Base-by-base conservation (phyloP, 2,797 vertebrate genomes). In the Sebastes hubbsi region DNA sequence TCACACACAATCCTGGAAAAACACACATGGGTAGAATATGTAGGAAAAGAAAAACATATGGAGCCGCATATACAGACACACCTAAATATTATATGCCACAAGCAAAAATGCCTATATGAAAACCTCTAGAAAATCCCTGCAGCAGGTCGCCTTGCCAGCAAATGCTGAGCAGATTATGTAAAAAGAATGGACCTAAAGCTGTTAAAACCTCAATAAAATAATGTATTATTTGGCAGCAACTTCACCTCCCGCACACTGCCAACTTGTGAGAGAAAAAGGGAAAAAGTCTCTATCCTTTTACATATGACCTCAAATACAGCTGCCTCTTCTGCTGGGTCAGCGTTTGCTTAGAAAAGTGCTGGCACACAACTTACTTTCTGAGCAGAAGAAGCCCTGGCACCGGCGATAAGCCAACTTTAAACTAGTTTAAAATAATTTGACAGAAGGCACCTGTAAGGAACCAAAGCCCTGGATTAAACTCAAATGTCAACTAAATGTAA, bases 1-100 rank as follows among this genome's bases (percentile, higher is more conserved):
- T 99, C 97, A 85, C 99, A 99, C 68, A 99, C 98, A 6, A 99
- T 99, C 95, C 99, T 88, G 7, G 92, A 91, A 91, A 92, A 91
- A 91, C 85, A 91, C 13, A 92, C 0, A 73, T 56, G 25, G 1
- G 8, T 61, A 11, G 13, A 30, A 64, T 27, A 36, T 72, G 16
- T 42, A 22, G 24, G 3, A 55, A 65, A 61, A 38, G 5, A n/a
- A 54, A 3, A 30, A 30, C 30, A 70, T n/a, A 25, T 10, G 1
- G 24, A 75, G n/a, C 66, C 52, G 34, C 34, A 59, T 25, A 32
- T 6, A n/a, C 8, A 69, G 6, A 71, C 2, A 20, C 13, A 65
- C 8, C 25, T 29, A 77, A 14, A 78, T 66, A 8, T 38, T 49
- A 20, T 11, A 12, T 42, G 13, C n/a, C 24, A 59, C 14, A 80